Evolutionary conservation across 2,888 invertebrate genomes (phyloP), one percentile per base, ranked within the genome.

Genomic region (Halictus quadricinctus): DNA sequence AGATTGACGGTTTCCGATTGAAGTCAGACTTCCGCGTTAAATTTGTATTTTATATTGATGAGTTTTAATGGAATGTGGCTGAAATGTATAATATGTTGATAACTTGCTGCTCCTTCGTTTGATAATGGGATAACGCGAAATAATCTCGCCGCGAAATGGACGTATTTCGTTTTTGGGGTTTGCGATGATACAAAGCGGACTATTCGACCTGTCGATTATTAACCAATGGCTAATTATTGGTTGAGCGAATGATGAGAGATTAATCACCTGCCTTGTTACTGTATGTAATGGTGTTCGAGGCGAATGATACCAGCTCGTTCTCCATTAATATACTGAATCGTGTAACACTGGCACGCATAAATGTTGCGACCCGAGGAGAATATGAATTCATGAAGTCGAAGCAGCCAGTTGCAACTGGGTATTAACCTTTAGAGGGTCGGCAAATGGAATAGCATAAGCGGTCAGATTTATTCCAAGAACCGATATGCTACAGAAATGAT

Each of bases 281-380:
- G 66, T 10, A 21, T 18, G 36, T 8, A 66, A 66, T 8, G 0
- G 18, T 66, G 36, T 69, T 69, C 36, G 66, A 41, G 21, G 21
- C 66, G 66, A 41, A 41, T 41, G 66, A 69, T 69, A 69, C 6
- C 41, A 69, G 66, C 48, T 75, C 76, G 66, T 64, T 18, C 36
- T 21, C 41, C 66, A 69, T 69, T 69, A 41, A 69, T 69, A 36
- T 10, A 41, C 29, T 36, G 66, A 69, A 36, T 69, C 41, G 21
- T 69, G 66, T 69, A 69, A 69, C 29, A 69, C 10, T 69, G 36
- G 18, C 66, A 36, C 66, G 66, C 66, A 21, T 69, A 69, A 69
- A 69, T 41, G 66, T 18, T 36, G 41, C 21, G 21, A 69, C 66
- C 36, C 66, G 66, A 36, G 21, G 66, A 21, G 41, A 69, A 69